phyloP scores from a whole-genome alignment of 2,888 invertebrate species.

The Drosophila silvestris region DNA sequence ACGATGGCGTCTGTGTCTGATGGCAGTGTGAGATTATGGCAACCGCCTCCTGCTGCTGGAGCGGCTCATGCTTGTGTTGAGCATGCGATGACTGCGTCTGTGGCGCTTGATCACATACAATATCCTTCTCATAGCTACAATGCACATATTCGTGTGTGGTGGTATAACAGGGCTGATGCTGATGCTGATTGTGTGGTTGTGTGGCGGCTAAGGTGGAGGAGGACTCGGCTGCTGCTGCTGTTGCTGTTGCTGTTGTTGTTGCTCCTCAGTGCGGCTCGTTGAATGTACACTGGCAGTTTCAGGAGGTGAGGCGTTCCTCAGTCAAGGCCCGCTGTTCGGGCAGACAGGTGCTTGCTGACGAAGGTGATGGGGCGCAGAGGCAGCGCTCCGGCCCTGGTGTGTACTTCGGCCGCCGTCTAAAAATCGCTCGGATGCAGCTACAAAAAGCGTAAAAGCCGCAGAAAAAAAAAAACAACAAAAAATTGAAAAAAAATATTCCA shows the following conservation, averaged over 20 bases:
- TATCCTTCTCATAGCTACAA: slow-evolving; percentile 85
- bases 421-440: slow-evolving; percentile 95
- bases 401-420: slow-evolving; percentile 90
- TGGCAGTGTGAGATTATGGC: slow-evolving; percentile 68
- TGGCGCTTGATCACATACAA: slow-evolving; percentile 84
- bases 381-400: slow-evolving; percentile 87
- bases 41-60: slow-evolving; percentile 41
- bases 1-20: slow-evolving; percentile 66
- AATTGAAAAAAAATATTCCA: slow-evolving; percentile 48
- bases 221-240: slow-evolving; percentile 39
- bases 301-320: slow-evolving; percentile 91
- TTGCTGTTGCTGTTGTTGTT: slow-evolving; percentile 17
- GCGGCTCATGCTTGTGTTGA: slow-evolving; percentile 63
- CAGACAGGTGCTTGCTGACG: slow-evolving; percentile 86
- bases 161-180: slow-evolving; percentile 67
- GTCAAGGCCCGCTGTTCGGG: slow-evolving; percentile 86
- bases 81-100: slow-evolving; percentile 67
- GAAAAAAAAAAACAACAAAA: slow-evolving; percentile 24
- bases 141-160: slow-evolving; percentile 82
- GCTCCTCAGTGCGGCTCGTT: slow-evolving; percentile 76
- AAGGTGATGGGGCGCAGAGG: slow-evolving; percentile 87
- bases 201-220: slow-evolving; percentile 31
- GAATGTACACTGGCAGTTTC: slow-evolving; percentile 82
- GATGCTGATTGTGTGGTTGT: slow-evolving; percentile 55
- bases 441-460: slow-evolving; percentile 65